Evolutionary conservation across 2,888 invertebrate genomes (phyloP).

Genomic region (Tineola bisselliella): DNA sequence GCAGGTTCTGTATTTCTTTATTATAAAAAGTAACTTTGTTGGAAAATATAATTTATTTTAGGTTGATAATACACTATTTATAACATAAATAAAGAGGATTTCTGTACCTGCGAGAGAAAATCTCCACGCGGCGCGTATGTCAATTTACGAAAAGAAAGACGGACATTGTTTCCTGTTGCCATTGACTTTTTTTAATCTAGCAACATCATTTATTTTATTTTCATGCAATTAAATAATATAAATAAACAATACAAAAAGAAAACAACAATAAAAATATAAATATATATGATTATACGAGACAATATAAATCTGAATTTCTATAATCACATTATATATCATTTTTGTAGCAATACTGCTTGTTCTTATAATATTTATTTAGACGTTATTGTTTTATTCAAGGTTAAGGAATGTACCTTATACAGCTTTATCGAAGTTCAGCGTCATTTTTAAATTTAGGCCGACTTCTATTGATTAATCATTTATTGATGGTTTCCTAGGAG

Average conservation of each 20-base stretch:
- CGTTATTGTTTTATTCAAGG: no score
- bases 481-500: neutral
- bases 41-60: neutral
- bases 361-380: no score
- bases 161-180: constrained; percentile 50
- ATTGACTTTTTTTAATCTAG: constrained; percentile 36
- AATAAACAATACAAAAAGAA: neutral
- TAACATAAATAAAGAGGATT: constrained; percentile 33
- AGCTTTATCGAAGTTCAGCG: neutral
- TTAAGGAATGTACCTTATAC: no score
- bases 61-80: constrained; percentile 20
- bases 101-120: constrained; percentile 60
- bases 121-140: constrained; percentile 69
- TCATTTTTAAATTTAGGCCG: neutral
- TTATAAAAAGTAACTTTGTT: neutral
- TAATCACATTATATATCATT: no score
- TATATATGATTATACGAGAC: neutral
- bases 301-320: no score
- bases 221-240: neutral
- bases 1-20: constrained; percentile 20
- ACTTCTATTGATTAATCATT: neutral
- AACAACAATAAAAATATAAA: neutral
- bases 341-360: no score
- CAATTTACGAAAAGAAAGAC: constrained; percentile 60
- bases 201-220: constrained; percentile 25